Evolutionary conservation across 2,888 invertebrate genomes (phyloP), one percentile per base, ranked within the genome.

Genomic region (Polylopha cassiicola): DNA sequence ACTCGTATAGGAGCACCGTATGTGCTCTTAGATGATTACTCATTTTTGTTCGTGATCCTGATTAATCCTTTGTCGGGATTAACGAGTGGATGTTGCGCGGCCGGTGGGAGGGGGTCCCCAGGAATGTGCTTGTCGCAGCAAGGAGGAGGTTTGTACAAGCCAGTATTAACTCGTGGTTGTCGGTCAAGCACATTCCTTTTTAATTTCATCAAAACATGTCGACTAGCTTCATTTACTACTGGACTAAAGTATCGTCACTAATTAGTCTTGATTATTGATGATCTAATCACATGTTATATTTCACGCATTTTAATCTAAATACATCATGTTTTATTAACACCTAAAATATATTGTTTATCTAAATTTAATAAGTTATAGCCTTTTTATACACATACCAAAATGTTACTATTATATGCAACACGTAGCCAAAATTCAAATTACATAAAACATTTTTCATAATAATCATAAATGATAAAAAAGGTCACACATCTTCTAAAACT

Each of bases 401-500:
- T 51, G 68, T 68, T 73, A 77, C 80, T 80, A 81, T 78, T 78
- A 79, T 44, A 44, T 81, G 80, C 82, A 81, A 81, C 79, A 81
- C 73, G 76, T 77, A 78, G 73, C 72, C 70, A 73, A 69, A 72
- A 78, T 66, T 55, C 64, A 71, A 74, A 73, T 65, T 54, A 79
- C 76, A 73, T 69, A 72, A 70, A 74, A 79, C 76, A 79, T 74
- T 68, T 73, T 70, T 70, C 65, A 71, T 69, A 70, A 62, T 68
- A 68, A 73, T 51, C 64, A 73, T 66, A 70, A 68, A 68, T 68
- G 52, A 55, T 57, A 55, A 63, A 73, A 78, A 78, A 73, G 15
- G 18, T 73, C 75, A 80, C 81, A 80, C 80, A 79, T 69, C 58
- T 69, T 72, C 75, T 73, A 67, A 69, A 68, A 66, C 65, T 61